Conservation (phyloP, 2,113 vertebrate species). For the Chascanopsetta lugubris region DNA sequence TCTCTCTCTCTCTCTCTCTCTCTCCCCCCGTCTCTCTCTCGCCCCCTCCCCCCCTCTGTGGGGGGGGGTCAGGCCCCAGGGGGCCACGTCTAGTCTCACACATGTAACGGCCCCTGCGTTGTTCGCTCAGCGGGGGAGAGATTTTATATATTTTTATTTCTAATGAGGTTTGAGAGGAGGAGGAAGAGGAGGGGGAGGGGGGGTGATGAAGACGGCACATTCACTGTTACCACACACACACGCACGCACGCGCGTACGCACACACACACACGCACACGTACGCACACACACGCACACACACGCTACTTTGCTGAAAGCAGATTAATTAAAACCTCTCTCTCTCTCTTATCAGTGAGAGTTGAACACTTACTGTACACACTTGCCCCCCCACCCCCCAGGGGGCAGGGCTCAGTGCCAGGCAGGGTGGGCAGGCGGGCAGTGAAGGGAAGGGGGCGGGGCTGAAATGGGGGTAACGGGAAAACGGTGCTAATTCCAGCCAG, state of each 20-base stretch:
- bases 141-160: slow-evolving; percentile 42
- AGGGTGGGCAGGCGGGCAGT: slow-evolving; percentile 39
- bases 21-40: not conserved
- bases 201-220: slow-evolving; percentile 30
- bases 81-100: slow-evolving; percentile 25
- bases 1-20: too few relatives aligned
- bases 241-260: too few relatives aligned
- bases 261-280: slow-evolving; percentile 1
- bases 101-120: slow-evolving; percentile 35
- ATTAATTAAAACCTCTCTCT: slow-evolving; percentile 72
- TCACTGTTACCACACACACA: not conserved
- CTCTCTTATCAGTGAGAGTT: slow-evolving; percentile 67
- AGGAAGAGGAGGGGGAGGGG: not conserved
- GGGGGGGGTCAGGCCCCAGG: slow-evolving; percentile 36
- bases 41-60: not conserved
- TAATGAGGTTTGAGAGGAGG: slow-evolving; percentile 55
- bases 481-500: slow-evolving; percentile 66
- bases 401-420: slow-evolving; percentile 31
- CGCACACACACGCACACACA: not conserved
- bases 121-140: slow-evolving; percentile 28
- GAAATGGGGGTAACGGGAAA: slow-evolving; percentile 55
- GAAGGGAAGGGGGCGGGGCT: slow-evolving; percentile 6
- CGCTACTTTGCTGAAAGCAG: slow-evolving; percentile 52
- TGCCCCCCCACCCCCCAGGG: slow-evolving; percentile 51
- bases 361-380: slow-evolving; percentile 68